These are phyloP conservation scores for Platysteira castanea DNA, from an alignment of 2,113 vertebrate genomes.

Conservation along the genomic window DNA sequence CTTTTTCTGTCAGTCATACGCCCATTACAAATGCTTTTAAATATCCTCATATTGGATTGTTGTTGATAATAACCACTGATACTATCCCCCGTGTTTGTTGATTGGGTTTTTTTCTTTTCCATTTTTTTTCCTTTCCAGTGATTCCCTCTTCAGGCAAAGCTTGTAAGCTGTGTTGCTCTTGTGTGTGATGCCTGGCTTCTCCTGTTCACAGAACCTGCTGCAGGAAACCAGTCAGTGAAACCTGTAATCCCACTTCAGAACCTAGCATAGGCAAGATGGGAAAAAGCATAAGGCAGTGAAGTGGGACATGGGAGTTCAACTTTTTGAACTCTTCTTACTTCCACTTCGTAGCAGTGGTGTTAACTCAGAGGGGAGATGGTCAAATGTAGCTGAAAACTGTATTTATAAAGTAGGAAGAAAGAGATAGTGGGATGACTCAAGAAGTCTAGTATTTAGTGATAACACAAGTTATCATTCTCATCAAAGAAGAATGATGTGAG, in stretches of 20 bases:
- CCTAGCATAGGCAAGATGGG: not conserved
- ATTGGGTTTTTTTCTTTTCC: fast-evolving
- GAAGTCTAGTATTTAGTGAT: not conserved
- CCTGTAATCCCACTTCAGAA: not conserved
- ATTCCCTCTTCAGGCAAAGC: not conserved
- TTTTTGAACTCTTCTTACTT: too few species aligned
- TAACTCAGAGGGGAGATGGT: not conserved
- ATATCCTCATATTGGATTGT: not conserved
- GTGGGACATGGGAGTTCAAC: not conserved
- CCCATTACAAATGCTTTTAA: not conserved
- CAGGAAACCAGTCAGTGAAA: not conserved
- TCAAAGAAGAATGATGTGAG: not conserved
- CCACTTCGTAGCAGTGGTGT: not conserved
- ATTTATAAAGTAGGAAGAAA: not conserved
- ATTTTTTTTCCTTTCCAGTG: too few species aligned
- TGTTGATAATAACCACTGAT: not conserved
- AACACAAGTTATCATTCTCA: not conserved
- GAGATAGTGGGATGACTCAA: not conserved
- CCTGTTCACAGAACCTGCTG: not conserved
- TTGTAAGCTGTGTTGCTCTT: not conserved
- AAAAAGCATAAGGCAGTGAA: not conserved
- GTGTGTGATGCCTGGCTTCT: not conserved
- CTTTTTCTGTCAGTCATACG: not conserved
- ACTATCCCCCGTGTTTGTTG: not conserved
- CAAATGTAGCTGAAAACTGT: not conserved